Evolutionary conservation across 2,797 vertebrate species (phyloP).

Genomic region (Amblyraja radiata): DNA sequence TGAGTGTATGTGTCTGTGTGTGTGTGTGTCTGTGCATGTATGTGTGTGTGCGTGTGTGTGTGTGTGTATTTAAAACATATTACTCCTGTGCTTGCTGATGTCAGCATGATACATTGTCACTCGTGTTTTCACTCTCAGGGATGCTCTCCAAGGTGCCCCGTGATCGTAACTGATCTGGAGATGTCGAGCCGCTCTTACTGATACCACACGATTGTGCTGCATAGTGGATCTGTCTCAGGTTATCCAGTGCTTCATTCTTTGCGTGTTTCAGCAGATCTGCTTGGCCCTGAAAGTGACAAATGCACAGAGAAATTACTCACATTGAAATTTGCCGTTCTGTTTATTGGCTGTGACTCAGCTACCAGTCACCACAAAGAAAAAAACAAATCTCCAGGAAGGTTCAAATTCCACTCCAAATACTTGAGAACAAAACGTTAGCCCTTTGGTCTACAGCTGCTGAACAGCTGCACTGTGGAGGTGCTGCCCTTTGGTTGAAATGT

Average conservation of each 20-base stretch:
- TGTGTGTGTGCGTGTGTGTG: too few relatives aligned
- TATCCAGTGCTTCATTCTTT: constrained; percentile 78
- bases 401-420: too few relatives aligned
- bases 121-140: constrained; percentile 59
- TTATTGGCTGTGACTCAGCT: too few relatives aligned
- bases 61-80: background rate
- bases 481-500: too few relatives aligned
- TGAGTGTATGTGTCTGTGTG: too few relatives aligned
- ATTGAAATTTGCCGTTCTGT: too few relatives aligned
- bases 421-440: too few relatives aligned
- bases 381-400: too few relatives aligned
- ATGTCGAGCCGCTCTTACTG: constrained; percentile 69
- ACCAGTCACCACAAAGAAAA: too few relatives aligned
- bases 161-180: constrained; percentile 57
- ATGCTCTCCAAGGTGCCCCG: constrained; percentile 56
- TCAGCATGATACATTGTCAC: constrained; percentile 61
- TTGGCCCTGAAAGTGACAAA: constrained; percentile 64
- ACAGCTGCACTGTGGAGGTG: too few relatives aligned
- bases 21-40: too few relatives aligned
- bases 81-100: constrained; percentile 42
- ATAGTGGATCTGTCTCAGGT: constrained; percentile 81
- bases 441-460: too few relatives aligned
- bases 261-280: constrained; percentile 83
- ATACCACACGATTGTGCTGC: constrained; percentile 81
- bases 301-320: background rate